A percentile compares a stretch with the other conserved stretches of the same genome.
These are phyloP conservation scores for Bombus pyrosoma DNA, from an alignment of 1,140 invertebrate genomes.

Conservation along the genomic window DNA sequence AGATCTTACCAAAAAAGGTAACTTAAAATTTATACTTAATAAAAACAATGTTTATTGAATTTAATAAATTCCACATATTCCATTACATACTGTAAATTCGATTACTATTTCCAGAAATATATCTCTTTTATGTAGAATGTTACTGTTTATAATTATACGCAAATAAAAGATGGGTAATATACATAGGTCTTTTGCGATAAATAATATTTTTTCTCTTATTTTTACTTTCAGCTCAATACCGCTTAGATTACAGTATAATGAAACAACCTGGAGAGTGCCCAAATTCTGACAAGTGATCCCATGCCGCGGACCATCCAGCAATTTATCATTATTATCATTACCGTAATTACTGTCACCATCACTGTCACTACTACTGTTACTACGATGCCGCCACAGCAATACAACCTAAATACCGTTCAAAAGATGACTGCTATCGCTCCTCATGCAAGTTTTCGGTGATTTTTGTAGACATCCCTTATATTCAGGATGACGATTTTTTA, in stretches of 20 bases:
- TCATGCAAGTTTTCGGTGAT: slow-evolving; percentile 70
- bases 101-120: not conserved
- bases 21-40: not conserved
- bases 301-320: slow-evolving; percentile 73
- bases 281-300: slow-evolving; percentile 82
- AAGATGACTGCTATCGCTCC: slow-evolving; percentile 66
- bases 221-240: slow-evolving; percentile 81
- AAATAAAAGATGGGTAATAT: not conserved
- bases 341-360: slow-evolving; percentile 69
- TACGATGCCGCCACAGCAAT: slow-evolving; percentile 59
- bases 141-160: not conserved
- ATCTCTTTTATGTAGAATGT: not conserved
- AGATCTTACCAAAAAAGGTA: slow-evolving; percentile 89
- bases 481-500: slow-evolving; percentile 70
- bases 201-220: slow-evolving; percentile 66
- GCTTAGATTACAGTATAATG: slow-evolving; percentile 80
- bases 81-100: not conserved
- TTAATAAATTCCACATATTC: no score
- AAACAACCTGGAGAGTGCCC: slow-evolving; percentile 80
- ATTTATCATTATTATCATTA: slow-evolving; percentile 62
- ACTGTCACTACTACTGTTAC: slow-evolving; percentile 58
- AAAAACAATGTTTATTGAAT: no score
- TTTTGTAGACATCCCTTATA: slow-evolving; percentile 71
- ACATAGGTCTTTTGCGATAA: slow-evolving; percentile 14
- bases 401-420: slow-evolving; percentile 67